Base-by-base conservation (phyloP, 2,888 invertebrate genomes). In the Notocelia uddmanniana region DNA sequence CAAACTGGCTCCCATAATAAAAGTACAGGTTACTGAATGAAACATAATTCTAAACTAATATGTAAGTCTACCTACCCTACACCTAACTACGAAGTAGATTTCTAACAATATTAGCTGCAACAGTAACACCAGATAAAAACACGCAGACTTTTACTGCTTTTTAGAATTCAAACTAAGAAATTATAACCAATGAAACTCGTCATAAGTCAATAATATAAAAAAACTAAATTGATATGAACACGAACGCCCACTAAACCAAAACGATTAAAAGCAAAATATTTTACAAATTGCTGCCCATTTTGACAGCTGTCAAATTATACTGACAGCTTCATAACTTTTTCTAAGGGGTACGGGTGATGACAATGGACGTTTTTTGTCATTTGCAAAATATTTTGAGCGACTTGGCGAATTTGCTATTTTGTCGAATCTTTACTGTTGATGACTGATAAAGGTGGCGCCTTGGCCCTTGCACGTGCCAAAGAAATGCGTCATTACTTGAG, bases 271-370 rank as follows among this genome's bases (percentile, higher is more conserved):
- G 18, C 41, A 31, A 71, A 64, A 88, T 82, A 85, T 85, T 88
- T 87, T 83, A 60, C 78, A 77, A 83, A 83, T 78, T 81, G 76
- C 83, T 87, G 88, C 87, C 87, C 83, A 83, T 82, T 83, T 82
- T 89, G 90, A 90, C 92, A 91, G 89, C 88, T 91, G 92, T 91
- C 92, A 91, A 88, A 90, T 87, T 85, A 90, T 83, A 80, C 79
- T 87, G 90, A 92, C 89, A 87, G 80, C 88, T 91, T 76, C 80
- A 87, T 89, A 82, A 79, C 81, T 79, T 77, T 85, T 82, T 84
- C 82, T 80, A 76, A 59, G 52, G 54, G 45, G 52, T n/a, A 26
- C 23, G 34, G 69, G 45, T 70, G 70, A 71, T 66, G 74, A 79
- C 80, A 78, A 79, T 75, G 71, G 67, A 48, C n/a, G 10, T 58